phyloP scores from a whole-genome alignment of 2,797 vertebrate species.

The Australoheros facetus region DNA sequence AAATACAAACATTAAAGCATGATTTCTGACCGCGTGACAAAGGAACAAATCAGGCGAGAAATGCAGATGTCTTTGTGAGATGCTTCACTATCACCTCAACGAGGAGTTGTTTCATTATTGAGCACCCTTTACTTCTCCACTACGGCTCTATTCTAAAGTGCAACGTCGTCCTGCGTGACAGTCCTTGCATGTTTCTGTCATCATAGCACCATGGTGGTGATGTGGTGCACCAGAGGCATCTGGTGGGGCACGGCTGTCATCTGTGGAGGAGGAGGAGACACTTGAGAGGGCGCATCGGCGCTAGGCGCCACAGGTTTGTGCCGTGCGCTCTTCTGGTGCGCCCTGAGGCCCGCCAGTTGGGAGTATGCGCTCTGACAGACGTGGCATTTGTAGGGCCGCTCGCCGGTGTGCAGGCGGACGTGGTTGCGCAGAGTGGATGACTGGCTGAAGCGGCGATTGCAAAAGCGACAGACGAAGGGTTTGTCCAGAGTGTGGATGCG shows the following conservation, averaged over 20 bases:
- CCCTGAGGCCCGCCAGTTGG: constrained; percentile 94
- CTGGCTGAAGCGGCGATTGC: constrained; percentile 98
- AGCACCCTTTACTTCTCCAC: constrained; percentile 18
- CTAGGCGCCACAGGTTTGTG: constrained; percentile 84
- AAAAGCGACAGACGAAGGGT: constrained; percentile 97
- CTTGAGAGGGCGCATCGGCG: constrained; percentile 58
- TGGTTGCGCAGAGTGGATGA: constrained; percentile 97
- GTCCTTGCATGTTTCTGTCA: constrained; percentile 13
- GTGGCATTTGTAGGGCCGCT: constrained; percentile 96
- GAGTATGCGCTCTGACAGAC: constrained; percentile 98
- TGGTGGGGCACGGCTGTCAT: constrained; percentile 82
- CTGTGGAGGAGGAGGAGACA: constrained; percentile 85
- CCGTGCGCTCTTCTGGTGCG: constrained; percentile 96
- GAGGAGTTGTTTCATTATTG: neutral
- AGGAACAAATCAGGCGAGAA: constrained; percentile 37
- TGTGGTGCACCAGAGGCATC: constrained; percentile 88
- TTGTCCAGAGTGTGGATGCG: constrained; percentile 99
- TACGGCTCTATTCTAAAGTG: constrained; percentile 73
- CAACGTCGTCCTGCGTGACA: constrained; percentile 50
- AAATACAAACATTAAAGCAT: constrained; percentile 28
- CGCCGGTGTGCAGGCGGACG: constrained; percentile 95
- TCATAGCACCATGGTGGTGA: constrained; percentile 95
- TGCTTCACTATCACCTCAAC: constrained; percentile 29
- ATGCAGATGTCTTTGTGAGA: constrained; percentile 18
- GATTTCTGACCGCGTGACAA: constrained; percentile 17